Conservation (phyloP, 2,888 invertebrate species). For the Nesidiocoris tenuis region DNA sequence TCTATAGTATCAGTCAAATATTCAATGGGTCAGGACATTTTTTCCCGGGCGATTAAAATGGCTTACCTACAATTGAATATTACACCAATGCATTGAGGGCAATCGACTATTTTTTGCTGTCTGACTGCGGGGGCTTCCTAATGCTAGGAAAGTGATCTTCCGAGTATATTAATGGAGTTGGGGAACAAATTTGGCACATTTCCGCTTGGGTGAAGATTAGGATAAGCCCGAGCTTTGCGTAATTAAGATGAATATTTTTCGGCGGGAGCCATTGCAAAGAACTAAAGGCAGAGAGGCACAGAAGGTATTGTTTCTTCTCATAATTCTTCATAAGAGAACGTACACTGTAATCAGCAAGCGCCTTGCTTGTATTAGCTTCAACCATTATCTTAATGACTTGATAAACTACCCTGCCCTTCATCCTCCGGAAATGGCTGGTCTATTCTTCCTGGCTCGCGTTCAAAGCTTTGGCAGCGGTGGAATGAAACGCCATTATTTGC, state of each 20-base stretch:
- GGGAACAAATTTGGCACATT: not conserved
- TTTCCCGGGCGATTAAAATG: too few relatives aligned
- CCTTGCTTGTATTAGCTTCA: constrained; percentile 30
- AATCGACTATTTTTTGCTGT: too few relatives aligned
- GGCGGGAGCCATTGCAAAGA: not conserved
- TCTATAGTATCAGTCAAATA: too few relatives aligned
- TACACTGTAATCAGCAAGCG: constrained; percentile 25
- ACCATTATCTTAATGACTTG: constrained; percentile 33
- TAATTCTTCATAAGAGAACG: constrained; percentile 32
- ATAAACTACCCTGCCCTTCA: constrained; percentile 20
- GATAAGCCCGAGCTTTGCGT: constrained; percentile 1
- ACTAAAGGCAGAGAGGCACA: constrained; percentile 3
- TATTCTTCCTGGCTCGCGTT: not conserved
- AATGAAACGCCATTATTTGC: constrained; percentile 26
- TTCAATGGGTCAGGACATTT: too few relatives aligned
- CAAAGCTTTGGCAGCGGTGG: not conserved
- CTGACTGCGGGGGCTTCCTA: too few relatives aligned
- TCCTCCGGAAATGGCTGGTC: constrained; percentile 12
- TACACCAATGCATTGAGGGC: too few relatives aligned
- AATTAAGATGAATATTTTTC: constrained; percentile 36
- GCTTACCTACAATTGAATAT: too few relatives aligned
- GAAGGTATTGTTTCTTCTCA: constrained; percentile 34
- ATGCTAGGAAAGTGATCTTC: too few relatives aligned
- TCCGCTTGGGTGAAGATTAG: not conserved
- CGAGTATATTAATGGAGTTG: not conserved